These are phyloP conservation scores for Mastomys natalensis DNA, from an alignment of 2,113 vertebrate genomes.

Conservation along the genomic window DNA sequence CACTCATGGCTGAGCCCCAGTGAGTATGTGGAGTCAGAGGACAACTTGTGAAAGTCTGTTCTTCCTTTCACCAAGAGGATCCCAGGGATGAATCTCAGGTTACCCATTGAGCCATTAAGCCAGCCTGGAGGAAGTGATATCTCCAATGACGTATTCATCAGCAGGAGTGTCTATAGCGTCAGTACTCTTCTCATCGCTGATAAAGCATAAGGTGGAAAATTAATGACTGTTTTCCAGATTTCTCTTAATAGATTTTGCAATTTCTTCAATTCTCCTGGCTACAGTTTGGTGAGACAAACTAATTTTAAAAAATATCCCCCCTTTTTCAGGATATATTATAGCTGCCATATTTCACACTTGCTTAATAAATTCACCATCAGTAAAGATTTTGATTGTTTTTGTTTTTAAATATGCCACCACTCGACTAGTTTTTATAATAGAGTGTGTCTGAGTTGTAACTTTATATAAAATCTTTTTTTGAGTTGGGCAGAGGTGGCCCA, in stretches of 20 bases:
- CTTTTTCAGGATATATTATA: background rate
- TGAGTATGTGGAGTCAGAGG: background rate
- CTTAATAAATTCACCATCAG: background rate
- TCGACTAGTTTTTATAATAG: background rate
- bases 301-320: background rate
- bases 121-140: background rate
- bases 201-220: background rate
- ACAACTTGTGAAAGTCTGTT: background rate
- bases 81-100: background rate
- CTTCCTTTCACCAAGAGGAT: background rate
- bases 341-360: background rate
- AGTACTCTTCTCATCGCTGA: background rate
- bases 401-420: background rate
- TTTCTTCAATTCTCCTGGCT: background rate
- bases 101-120: background rate
- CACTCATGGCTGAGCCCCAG: background rate
- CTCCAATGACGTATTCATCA: background rate
- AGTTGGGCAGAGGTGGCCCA: too few species aligned
- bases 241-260: background rate
- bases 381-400: background rate
- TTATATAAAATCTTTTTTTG: background rate
- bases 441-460: background rate
- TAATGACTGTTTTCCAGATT: background rate
- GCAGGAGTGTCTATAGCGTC: background rate
- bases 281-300: background rate